Evolutionary conservation across 2,797 vertebrate genomes (phyloP), one percentile per base, ranked within the genome.

Genomic region (Dendrocincla fuliginosa): DNA sequence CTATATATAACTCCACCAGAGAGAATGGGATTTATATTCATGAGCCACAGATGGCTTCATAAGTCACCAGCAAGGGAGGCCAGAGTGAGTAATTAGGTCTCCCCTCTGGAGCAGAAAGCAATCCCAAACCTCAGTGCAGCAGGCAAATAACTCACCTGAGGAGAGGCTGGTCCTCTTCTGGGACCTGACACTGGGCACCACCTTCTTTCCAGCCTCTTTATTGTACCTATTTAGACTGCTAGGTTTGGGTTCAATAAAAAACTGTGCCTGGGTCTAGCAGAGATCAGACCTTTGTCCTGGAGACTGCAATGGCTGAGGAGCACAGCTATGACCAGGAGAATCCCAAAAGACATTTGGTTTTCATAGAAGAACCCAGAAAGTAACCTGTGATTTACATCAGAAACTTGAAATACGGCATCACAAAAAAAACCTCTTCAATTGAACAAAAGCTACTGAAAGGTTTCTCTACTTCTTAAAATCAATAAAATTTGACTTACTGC

Each of bases 1-100:
- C 93, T 73, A 76, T 86, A 74, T 73, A 57, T 84, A 96, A 96
- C 89, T 84, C 88, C 33, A 77, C 82, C 77, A 78, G 78, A 90
- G 91, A 97, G 95, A 92, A 19, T 30, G 63, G 87, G 90, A 93
- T 97, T 96, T 91, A 83, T 94, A 96, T 90, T 96, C 95, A 77
- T 33, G 50, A 96, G 90, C 70, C 90, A 68, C 59, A 77, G 93
- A 88, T 25, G 83, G 96, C 83, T 88, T 87, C 81, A 64, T 95
- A 91, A 97, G 64, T 97, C 96, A 95, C 13, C 49, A 73, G 65
- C 3, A 0, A 39, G 10, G 52, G 80, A 92, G 92, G 88, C 79
- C 74, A 64, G 42, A 67, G 89, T 90, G 84, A 96, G 77, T 78
- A 94, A 95, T 95, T 88, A 85, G 67, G 64, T 55, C 70, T 79